Percentiles rank a stretch among this genome's conserved stretches.
Conservation (phyloP, 2,888 invertebrate genomes). For the Lomographa bimaculata region DNA sequence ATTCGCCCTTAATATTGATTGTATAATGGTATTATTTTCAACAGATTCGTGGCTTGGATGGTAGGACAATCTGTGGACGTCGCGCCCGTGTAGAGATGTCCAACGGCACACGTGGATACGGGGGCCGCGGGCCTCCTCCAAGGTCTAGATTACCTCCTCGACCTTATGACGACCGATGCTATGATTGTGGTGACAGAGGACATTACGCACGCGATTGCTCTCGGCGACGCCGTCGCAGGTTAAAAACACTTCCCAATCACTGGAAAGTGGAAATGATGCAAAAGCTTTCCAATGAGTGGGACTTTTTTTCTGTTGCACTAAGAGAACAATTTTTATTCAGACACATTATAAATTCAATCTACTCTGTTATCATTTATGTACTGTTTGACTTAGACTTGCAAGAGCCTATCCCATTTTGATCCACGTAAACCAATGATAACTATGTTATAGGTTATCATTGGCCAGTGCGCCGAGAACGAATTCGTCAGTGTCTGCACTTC, state of each 20-base stretch:
- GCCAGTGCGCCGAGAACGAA: slow-evolving; percentile 83
- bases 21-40: slow-evolving; percentile 3
- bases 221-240: slow-evolving; percentile 86
- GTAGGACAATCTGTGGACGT: slow-evolving; percentile 93
- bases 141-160: slow-evolving; percentile 87
- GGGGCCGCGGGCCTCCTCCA: slow-evolving; percentile 84
- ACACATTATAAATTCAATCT: slow-evolving; percentile 2
- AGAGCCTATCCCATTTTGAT: slow-evolving; percentile 71
- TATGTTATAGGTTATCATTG: slow-evolving; percentile 84
- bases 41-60: slow-evolving; percentile 85
- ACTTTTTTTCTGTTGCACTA: slow-evolving; percentile 19
- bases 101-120: slow-evolving; percentile 88
- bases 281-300: slow-evolving; percentile 23
- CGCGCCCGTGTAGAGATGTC: slow-evolving; percentile 96
- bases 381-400: slow-evolving; percentile 23
- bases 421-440: slow-evolving; percentile 82
- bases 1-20: slow-evolving; percentile 1
- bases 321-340: slow-evolving; percentile 8
- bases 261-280: slow-evolving; percentile 19
- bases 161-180: slow-evolving; percentile 96
- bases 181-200: slow-evolving; percentile 96
- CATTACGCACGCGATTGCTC: slow-evolving; percentile 97
- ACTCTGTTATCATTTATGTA: slow-evolving; percentile 10
- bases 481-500: slow-evolving; percentile 82
- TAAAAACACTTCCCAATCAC: slow-evolving; percentile 28